Evolutionary conservation across 2,113 vertebrate genomes (phyloP).

Genomic region (Platysteira castanea): DNA sequence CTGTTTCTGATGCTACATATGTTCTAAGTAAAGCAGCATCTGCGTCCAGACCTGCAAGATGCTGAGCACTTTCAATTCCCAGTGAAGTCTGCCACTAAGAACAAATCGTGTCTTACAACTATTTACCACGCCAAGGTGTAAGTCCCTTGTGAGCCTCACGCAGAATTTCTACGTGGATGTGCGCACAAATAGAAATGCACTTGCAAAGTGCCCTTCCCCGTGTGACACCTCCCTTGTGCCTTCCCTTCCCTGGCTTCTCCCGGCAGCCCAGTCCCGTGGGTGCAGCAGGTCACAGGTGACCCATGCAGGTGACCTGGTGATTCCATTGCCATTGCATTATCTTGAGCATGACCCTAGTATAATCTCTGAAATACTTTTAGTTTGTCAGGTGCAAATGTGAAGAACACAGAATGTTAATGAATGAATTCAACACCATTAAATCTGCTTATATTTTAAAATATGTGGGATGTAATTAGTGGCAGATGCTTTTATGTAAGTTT

Average conservation of each 20-base stretch:
- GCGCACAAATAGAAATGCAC: not conserved
- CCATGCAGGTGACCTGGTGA: not conserved
- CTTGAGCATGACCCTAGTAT: not conserved
- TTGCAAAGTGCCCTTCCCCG: not conserved
- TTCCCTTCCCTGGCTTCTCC: not conserved
- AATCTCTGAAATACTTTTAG: not conserved
- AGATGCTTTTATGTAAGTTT: not conserved
- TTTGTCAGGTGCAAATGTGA: not conserved
- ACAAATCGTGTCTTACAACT: not conserved
- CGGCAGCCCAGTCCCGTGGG: too few species aligned
- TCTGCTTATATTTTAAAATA: not conserved
- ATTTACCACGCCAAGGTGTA: accelerated
- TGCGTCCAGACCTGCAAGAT: not conserved
- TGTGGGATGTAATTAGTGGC: not conserved
- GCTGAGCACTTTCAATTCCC: not conserved
- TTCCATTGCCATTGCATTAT: not conserved
- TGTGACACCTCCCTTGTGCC: accelerated
- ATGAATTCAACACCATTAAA: not conserved
- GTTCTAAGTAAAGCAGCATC: not conserved
- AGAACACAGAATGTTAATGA: not conserved
- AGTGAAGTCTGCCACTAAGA: not conserved
- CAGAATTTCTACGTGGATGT: not conserved
- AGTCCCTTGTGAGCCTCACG: not conserved
- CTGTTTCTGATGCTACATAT: not conserved
- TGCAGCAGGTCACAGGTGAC: not conserved